A percentile compares a stretch with the other conserved stretches of the same genome.
Conservation (phyloP, 2,113 vertebrate genomes). For the Trichechus manatus region DNA sequence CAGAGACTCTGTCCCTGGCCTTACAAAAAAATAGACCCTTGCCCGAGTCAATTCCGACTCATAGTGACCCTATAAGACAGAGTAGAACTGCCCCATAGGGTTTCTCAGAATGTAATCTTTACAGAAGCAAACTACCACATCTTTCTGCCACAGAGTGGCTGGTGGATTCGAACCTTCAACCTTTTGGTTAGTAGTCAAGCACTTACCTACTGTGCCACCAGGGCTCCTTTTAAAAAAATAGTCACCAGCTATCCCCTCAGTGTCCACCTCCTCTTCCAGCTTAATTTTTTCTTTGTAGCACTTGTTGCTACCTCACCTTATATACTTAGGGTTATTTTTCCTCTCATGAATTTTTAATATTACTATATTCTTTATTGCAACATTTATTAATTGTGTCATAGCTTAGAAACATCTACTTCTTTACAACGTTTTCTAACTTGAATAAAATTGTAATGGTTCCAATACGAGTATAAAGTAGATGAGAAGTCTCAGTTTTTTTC, state of each 20-base stretch:
- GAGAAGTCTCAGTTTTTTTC: conserved; percentile 30
- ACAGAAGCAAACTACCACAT: no score
- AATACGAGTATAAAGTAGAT: background rate
- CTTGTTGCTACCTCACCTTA: background rate
- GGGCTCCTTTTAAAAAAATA: background rate
- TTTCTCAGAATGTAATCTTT: no score
- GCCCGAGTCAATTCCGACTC: no score
- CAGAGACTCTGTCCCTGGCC: background rate
- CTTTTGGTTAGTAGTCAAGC: no score
- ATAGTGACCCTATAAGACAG: no score
- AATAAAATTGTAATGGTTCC: conserved; percentile 13
- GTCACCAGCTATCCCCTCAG: background rate
- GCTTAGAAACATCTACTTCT: conserved; percentile 26
- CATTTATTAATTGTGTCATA: background rate
- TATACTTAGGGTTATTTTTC: background rate
- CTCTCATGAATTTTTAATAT: background rate
- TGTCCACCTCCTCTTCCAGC: background rate
- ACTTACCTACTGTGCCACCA: no score
- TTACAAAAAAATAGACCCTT: no score
- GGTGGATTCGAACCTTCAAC: no score
- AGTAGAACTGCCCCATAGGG: no score
- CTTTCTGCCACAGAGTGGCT: no score
- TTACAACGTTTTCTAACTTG: background rate
- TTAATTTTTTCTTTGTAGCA: background rate
- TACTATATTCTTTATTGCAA: background rate